Evolutionary conservation across 2,113 vertebrate genomes (phyloP).

Genomic region (Pao palembangensis): DNA sequence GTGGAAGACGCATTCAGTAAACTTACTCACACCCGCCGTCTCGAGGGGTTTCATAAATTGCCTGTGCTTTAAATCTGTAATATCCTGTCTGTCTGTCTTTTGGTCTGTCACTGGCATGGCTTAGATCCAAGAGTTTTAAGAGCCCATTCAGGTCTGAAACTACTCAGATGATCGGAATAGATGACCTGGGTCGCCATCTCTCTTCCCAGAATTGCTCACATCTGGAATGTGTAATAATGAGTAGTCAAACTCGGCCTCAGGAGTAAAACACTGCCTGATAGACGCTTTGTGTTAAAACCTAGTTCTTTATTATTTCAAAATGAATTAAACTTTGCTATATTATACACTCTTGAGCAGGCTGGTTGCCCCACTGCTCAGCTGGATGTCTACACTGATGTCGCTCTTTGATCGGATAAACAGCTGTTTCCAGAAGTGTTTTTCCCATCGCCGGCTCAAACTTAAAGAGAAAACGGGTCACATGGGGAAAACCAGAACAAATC

Average conservation of each 20-base stretch:
- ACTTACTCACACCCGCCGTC: conserved; percentile 47
- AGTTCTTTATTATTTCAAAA: conserved; percentile 34
- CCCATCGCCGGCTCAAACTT: conserved; percentile 43
- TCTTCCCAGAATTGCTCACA: conserved; percentile 51
- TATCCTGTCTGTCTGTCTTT: conserved; percentile 51
- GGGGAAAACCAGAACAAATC: conserved; percentile 26
- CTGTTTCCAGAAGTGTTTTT: conserved; percentile 51
- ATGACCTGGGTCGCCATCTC: conserved; percentile 49
- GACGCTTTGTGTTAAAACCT: conserved; percentile 19
- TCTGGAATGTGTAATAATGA: conserved; percentile 59
- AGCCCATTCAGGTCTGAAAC: conserved; percentile 34
- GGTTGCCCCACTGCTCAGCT: conserved; percentile 36
- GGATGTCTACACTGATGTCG: conserved; percentile 37
- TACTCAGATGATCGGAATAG: conserved; percentile 40
- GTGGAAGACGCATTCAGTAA: conserved; percentile 33
- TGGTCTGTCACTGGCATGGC: conserved; percentile 41
- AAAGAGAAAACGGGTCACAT: conserved; percentile 31
- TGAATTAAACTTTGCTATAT: conserved; percentile 17
- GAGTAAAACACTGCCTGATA: conserved; percentile 2
- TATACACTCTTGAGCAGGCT: neutral
- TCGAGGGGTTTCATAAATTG: conserved; percentile 39
- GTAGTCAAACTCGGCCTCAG: conserved; percentile 28
- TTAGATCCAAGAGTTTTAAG: conserved; percentile 43
- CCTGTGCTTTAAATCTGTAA: conserved; percentile 61
- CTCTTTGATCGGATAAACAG: conserved; percentile 49